Evolutionary conservation across 2,113 vertebrate genomes (phyloP), one percentile per base, ranked within the genome.

Genomic region (Xiphophorus couchianus): DNA sequence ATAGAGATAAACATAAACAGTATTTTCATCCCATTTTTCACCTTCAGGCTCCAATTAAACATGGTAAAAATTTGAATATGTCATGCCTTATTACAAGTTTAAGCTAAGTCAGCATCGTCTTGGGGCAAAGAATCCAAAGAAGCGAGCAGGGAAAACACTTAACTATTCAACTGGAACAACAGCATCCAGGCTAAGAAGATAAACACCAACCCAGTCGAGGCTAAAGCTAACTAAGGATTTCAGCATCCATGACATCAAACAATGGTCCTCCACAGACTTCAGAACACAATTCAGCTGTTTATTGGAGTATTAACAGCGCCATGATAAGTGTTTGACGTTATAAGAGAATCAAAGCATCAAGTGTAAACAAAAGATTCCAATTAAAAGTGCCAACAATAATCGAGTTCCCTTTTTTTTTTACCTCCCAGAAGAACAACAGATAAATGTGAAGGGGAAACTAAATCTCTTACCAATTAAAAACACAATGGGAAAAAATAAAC

Each of bases 81-180:
- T 82, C 86, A 75, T 39, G 62, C 48, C 69, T 87, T 91, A 91
- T 91, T 91, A 85, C 74, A 81, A 51, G 14, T 84, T 92, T 82
- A 82, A 81, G 71, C 82, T 73, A 76, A 87, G 83, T 76, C 17
- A 25, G 62, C 74, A 35, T 78, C 86, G 86, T 90, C 87, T 48
- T 66, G 79, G 76, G 87, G 86, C 72, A 74, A 85, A 37, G 35
- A 91, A 88, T 78, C 84, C 78, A 90, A 92, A 89, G 83, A 77
- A 79, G 86, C n/a, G 6, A 63, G 31, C 25, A 74, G 76, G 75
- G 82, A 78, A 86, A 78, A 88, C 69, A 89, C 77, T 86, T 83
- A 80, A 85, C 89, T 90, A 89, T 81, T 90, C 85, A 87, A 73
- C 82, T 90, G 86, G 80, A 93, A 88, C 85, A 78, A 78, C 68